Conservation (phyloP, 2,113 vertebrate species). For the Mus pahari region DNA sequence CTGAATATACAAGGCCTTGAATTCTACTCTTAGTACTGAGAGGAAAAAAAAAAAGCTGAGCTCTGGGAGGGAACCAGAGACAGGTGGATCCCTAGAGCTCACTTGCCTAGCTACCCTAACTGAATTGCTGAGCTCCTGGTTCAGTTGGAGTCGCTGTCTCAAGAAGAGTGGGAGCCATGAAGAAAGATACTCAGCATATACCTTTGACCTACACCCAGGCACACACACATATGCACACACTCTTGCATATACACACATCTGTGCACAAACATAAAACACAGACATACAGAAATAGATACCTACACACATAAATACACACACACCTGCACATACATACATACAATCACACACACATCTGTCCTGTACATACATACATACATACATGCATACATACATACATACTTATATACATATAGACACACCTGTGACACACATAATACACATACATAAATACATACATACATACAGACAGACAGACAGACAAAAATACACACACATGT, state of each 20-base stretch:
- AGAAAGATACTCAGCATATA: not conserved
- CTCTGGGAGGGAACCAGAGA: not conserved
- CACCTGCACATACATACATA: no score
- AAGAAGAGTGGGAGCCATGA: not conserved
- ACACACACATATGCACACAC: not conserved
- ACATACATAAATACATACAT: not conserved
- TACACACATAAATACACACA: no score
- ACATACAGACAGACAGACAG: no score
- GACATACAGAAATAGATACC: not conserved
- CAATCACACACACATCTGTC: no score
- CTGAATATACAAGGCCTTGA: not conserved
- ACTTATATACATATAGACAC: not conserved
- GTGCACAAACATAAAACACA: not conserved
- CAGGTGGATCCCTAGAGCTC: not conserved
- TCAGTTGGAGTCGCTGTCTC: not conserved
- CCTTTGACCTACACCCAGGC: not conserved
- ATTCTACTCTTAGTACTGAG: not conserved
- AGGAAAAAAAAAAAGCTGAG: not conserved
- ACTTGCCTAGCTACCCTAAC: not conserved
- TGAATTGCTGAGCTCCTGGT: not conserved
- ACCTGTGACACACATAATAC: not conserved
- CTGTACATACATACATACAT: not conserved
- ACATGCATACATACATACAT: not conserved
- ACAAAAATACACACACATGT: not conserved
- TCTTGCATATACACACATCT: not conserved